Base-by-base conservation (phyloP, 2,113 vertebrate genomes). In the Strigops habroptila region DNA sequence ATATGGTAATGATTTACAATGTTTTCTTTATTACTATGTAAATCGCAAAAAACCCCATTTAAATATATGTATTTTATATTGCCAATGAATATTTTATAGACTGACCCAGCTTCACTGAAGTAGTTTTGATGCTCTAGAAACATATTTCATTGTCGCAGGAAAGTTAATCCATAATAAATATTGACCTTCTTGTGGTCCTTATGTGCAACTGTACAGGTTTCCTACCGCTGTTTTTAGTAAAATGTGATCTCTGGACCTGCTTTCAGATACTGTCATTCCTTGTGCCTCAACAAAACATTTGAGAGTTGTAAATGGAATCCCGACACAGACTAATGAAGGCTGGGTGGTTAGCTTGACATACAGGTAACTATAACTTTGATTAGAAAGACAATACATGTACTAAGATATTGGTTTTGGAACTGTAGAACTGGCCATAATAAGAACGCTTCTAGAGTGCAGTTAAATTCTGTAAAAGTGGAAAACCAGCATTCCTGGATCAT, bases 291-390 rank as follows among this genome's bases (percentile, higher is more conserved):
- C 97, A 76, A 98, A 98, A 91, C 97, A 98, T 33, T 79, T 98
- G 87, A 98, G 99, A 97, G 99, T 99, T 81, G 99, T 99, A 69
- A 99, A 99, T 92, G 99, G 99, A 88, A 98, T 98, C 96, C 98
- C 98, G 80, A 96, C 99, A 53, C 98, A 97, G 93, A 98, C 98
- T 89, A 98, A 98, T 28, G 98, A 99, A 63, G 99, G 98, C 97
- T 99, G 99, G 99, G 99, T 99, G 99, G 99, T 99, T 98, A 99
- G 99, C 98, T 98, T 99, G 97, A 99, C 98, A 82, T 98, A 98
- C 98, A 99, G 99, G 99, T 99, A 99, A 96, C 27, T 90, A 94
- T 94, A 63, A 68, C n/a, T 85, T 92, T 60, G 51, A 71, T 75
- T 81, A 65, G 37, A 82, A 67, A 31, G 30, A 15, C n/a, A 92